Evolutionary conservation across 2,797 vertebrate genomes (phyloP), one percentile per base, ranked within the genome.

Genomic region (Borostomias antarcticus): DNA sequence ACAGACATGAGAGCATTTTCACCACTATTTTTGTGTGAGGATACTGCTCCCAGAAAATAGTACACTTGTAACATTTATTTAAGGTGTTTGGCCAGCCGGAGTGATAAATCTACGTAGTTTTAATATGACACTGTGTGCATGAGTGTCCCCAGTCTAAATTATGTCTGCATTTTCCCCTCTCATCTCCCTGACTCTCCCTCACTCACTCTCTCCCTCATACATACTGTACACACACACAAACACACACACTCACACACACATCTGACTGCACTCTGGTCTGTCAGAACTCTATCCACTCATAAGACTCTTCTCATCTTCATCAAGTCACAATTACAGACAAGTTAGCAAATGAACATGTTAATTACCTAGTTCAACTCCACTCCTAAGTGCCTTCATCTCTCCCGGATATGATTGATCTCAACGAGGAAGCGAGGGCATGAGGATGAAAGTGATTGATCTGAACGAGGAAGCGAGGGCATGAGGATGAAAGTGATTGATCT

Each of bases 311-410:
- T 37, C 35, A 37, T 37, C 1, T 2, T 7, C 13, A 11, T 37
- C 2, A 37, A 52, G 65, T 79, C 87, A 88, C 89, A 87, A 91
- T 91, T 91, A 89, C 88, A 88, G 88, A 88, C 81, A 88, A 88
- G 88, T 91, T 89, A 89, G 88, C 85, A 88, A 89, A 88, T 89
- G 86, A 89, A 85, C 87, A 89, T 87, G 86, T 91, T 88, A 89
- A 91, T 89, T 86, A 88, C 85, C 71, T 81, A 82, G 77, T 74
- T 77, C 82, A 85, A 88, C 82, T 89, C 84, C 29, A 25, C 17
- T 76, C 82, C 76, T 76, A 83, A 86, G 83, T 83, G 78, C 72
- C 84, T 80, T 82, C 83, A 85, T 86, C 82, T 85, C 79, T 82
- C 78, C 65, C n/a, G n/a, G n/a, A n/a, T n/a, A n/a, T n/a, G n/a